Conservation (phyloP, 2,888 invertebrate genomes). For the Tenthredo distinguenda region DNA sequence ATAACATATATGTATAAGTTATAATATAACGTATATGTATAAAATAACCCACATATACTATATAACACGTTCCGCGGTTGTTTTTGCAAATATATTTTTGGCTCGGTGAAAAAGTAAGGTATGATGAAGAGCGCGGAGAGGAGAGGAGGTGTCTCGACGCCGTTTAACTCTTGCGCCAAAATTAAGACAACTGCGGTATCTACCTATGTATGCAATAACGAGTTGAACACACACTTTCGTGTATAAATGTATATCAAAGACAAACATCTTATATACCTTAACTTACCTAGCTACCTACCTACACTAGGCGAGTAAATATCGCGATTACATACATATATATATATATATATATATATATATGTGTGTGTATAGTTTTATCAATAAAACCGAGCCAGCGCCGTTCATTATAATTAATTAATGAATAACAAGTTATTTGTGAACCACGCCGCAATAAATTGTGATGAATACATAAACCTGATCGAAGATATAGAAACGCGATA, state of each 20-base stretch:
- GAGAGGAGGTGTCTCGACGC: background rate
- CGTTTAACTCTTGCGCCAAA: conserved; percentile 33
- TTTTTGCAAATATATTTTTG: conserved; percentile 40
- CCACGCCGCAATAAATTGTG: background rate
- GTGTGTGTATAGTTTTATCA: background rate
- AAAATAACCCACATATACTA: background rate
- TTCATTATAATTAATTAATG: conserved; percentile 27
- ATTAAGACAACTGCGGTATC: conserved; percentile 1
- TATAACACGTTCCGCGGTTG: background rate
- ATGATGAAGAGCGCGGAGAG: background rate
- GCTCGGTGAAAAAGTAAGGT: background rate
- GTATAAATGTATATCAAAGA: background rate
- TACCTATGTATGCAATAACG: background rate
- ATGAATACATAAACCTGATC: background rate
- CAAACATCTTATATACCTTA: conserved; percentile 19
- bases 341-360: background rate
- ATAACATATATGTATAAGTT: background rate
- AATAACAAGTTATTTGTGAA: conserved; percentile 34
- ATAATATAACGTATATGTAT: background rate
- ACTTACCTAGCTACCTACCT: background rate
- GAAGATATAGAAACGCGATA: conserved; percentile 10
- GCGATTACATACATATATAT: background rate
- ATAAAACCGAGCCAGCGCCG: conserved; percentile 25
- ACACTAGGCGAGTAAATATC: conserved; percentile 2
- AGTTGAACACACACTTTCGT: background rate